A percentile compares a stretch with the other conserved stretches of the same genome.
phyloP scores from a whole-genome alignment of 2,888 invertebrate genomes.

The Lucinisca nassula region DNA sequence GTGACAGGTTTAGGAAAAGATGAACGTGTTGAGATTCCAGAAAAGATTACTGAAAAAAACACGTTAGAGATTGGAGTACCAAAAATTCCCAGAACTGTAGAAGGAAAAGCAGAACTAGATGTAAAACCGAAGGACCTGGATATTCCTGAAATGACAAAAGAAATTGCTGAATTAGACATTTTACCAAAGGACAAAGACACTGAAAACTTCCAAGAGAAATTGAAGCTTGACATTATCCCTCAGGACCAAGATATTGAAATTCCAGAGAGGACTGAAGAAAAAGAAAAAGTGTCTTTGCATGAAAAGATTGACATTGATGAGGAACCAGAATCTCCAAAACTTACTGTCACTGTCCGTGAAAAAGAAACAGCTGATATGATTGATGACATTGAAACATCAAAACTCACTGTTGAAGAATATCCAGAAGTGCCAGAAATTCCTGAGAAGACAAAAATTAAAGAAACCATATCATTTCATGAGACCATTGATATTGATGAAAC shows the following conservation, averaged over 20 bases:
- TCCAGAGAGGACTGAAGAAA: background rate
- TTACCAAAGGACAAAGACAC: background rate
- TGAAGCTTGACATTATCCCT: background rate
- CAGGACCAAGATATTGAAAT: background rate
- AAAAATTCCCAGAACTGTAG: no score
- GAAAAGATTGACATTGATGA: constrained; percentile 23
- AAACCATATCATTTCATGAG: background rate
- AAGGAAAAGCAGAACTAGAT: background rate
- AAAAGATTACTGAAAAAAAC: no score
- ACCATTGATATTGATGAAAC: background rate
- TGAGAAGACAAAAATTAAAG: constrained; percentile 14
- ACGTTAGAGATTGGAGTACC: no score
- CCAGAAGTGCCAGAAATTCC: constrained; percentile 21
- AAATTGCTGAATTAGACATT: background rate
- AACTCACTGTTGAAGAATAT: constrained; percentile 15
- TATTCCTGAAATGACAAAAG: background rate
- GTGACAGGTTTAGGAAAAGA: no score
- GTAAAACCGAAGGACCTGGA: background rate
- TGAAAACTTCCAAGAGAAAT: background rate
- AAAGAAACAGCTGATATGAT: constrained; percentile 20
- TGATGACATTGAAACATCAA: background rate
- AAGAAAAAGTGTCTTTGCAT: background rate
- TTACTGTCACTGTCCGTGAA: background rate
- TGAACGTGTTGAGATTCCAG: no score
- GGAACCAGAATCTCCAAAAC: background rate